These are phyloP conservation scores for Chloropsis hardwickii DNA, from an alignment of 2,113 vertebrate species.

Conservation along the genomic window DNA sequence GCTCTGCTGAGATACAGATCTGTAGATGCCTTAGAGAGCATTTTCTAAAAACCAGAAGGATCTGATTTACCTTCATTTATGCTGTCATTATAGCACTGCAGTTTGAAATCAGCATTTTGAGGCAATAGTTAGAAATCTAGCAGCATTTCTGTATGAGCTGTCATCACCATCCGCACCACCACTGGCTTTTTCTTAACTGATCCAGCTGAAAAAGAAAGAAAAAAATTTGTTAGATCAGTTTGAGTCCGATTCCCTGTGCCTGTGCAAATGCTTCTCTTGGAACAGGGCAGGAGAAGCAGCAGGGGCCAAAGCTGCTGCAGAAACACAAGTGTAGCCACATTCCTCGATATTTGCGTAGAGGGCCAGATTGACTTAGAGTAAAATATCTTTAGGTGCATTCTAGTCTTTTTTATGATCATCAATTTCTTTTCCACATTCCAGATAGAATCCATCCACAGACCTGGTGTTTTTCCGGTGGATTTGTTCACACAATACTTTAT, in stretches of 20 bases:
- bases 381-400: neutral
- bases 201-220: neutral
- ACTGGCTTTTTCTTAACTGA: neutral
- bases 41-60: neutral
- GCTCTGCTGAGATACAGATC: neutral
- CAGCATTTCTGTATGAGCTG: slow-evolving; percentile 2
- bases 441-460: neutral
- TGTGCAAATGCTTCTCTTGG: slow-evolving; percentile 23
- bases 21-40: neutral
- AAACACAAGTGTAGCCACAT: slow-evolving; percentile 12
- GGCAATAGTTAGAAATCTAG: neutral
- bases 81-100: neutral
- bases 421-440: neutral
- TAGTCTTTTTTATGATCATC: neutral
- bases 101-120: neutral
- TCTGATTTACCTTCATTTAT: slow-evolving; percentile 15
- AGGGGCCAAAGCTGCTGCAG: slow-evolving; percentile 32
- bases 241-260: neutral
- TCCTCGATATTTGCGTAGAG: neutral
- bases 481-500: slow-evolving; percentile 22
- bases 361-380: neutral
- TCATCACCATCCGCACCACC: neutral
- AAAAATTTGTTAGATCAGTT: neutral
- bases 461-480: neutral
- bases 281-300: slow-evolving; percentile 25